Evolutionary conservation across 2,113 vertebrate genomes (phyloP).

Genomic region (Clarias gariepinus): DNA sequence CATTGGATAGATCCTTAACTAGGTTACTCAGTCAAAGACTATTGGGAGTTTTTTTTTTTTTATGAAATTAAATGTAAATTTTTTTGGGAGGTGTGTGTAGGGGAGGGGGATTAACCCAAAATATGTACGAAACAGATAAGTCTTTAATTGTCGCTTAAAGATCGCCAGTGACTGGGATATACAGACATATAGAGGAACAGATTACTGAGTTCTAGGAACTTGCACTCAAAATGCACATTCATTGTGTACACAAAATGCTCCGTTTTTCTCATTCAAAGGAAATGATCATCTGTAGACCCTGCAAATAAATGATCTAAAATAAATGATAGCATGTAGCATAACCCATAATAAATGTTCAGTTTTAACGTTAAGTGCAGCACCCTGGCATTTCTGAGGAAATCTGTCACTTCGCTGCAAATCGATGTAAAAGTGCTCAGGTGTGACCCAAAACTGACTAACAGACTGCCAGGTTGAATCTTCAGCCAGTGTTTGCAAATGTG

Average conservation of each 20-base stretch:
- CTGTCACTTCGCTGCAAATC: background rate
- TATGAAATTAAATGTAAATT: too few species aligned
- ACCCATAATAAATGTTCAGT: background rate
- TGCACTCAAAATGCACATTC: background rate
- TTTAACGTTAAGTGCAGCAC: background rate
- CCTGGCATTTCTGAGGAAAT: background rate
- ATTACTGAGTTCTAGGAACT: background rate
- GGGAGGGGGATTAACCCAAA: too few species aligned
- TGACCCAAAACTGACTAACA: constrained; percentile 4
- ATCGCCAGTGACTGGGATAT: too few species aligned
- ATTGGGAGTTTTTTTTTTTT: too few species aligned
- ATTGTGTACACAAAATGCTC: background rate
- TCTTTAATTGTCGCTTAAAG: too few species aligned
- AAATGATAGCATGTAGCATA: background rate
- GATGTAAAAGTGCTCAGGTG: background rate
- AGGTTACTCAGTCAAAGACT: too few species aligned
- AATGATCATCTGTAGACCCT: background rate
- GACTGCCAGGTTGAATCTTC: background rate
- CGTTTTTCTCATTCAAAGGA: background rate
- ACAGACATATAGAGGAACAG: too few species aligned
- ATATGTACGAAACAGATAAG: too few species aligned
- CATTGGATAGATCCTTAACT: too few species aligned
- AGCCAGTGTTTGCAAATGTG: background rate
- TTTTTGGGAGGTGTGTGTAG: too few species aligned
- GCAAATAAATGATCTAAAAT: background rate